These are phyloP conservation scores for Coranthus polyacanthus DNA, from an alignment of 2,797 vertebrate genomes.

Conservation along the genomic window DNA sequence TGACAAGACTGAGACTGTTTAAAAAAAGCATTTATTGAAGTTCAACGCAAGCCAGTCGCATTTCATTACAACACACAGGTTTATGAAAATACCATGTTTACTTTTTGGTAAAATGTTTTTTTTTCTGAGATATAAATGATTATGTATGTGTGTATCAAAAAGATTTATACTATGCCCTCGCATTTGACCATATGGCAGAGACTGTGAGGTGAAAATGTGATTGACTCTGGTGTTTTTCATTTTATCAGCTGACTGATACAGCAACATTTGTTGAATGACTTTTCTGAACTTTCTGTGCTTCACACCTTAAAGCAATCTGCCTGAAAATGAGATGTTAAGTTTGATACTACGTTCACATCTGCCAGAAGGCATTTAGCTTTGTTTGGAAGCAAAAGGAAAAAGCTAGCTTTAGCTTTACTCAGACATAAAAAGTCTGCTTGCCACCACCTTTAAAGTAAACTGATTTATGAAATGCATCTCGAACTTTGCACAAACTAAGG, in stretches of 20 bases:
- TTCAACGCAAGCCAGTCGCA: constrained; percentile 84
- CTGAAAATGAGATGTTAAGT: not conserved
- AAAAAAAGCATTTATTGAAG: constrained; percentile 71
- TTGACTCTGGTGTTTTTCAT: too few species aligned
- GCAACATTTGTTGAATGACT: too few species aligned
- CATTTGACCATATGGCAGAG: not conserved
- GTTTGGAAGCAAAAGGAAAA: too few species aligned
- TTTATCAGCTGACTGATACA: too few species aligned
- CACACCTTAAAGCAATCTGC: not conserved
- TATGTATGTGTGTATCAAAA: constrained; percentile 34
- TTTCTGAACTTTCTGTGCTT: too few species aligned
- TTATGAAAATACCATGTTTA: constrained; percentile 55
- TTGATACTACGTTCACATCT: not conserved
- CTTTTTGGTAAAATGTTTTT: constrained; percentile 28
- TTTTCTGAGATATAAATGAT: constrained; percentile 40
- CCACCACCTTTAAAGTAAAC: too few species aligned
- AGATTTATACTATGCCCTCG: constrained; percentile 12
- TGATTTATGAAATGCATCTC: too few species aligned
- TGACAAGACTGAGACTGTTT: constrained; percentile 23
- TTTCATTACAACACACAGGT: constrained; percentile 76
- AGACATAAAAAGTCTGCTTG: constrained; percentile 2
- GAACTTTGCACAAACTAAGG: too few species aligned
- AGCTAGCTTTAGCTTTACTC: constrained; percentile 5
- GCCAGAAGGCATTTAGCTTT: not conserved
- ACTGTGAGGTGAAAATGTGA: not conserved